Evolutionary conservation across 2,797 vertebrate genomes (phyloP), one percentile per base, ranked within the genome.

Genomic region (Pangasius sanitwongsei): DNA sequence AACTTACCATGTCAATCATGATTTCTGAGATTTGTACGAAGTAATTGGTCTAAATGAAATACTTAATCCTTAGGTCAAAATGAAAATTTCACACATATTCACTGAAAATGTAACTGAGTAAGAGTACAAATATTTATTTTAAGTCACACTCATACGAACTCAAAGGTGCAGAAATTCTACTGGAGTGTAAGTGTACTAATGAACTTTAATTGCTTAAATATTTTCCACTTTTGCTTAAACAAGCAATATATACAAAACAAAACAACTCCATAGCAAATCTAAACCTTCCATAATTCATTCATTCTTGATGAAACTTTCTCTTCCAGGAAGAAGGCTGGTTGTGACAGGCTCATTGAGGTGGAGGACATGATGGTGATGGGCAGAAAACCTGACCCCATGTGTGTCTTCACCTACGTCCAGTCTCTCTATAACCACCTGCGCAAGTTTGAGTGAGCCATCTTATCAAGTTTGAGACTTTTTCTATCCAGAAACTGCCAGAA

Each of bases 341-440:
- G 98, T 0, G 98, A 99, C 91, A 97, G 98, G 67, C 96, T 99
- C 87, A 99, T 99, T 15, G 98, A 99, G 94, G 98, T 99, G 94
- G 98, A 99, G 34, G 98, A 99, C 91, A 99, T 99, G 98, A 97
- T 99, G 97, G 93, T 97, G 93, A 99, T 99, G 98, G 98, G 98
- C 28, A 96, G 94, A 86, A 99, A 97, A 94, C 98, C 98, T 0
- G 98, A 99, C 94, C 98, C 98, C 89, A 99, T 99, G 98, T 99
- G 98, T 0, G 97, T 99, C 92, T 99, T 99, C 94, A 99, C 98
- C 85, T 99, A 99, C 0, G 98, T 99, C 85, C 98, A 99, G 94
- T 98, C 98, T 0, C 96, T 99, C 1, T 99, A 99, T 95, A 99
- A 98, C 94, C 98, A 99, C 94, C 96, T 99, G 88, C 97, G 98